Percentiles rank a stretch among this genome's conserved stretches.
These are phyloP conservation scores for Eupleurogrammus muticus DNA, from an alignment of 2,797 vertebrate genomes.

Conservation along the genomic window DNA sequence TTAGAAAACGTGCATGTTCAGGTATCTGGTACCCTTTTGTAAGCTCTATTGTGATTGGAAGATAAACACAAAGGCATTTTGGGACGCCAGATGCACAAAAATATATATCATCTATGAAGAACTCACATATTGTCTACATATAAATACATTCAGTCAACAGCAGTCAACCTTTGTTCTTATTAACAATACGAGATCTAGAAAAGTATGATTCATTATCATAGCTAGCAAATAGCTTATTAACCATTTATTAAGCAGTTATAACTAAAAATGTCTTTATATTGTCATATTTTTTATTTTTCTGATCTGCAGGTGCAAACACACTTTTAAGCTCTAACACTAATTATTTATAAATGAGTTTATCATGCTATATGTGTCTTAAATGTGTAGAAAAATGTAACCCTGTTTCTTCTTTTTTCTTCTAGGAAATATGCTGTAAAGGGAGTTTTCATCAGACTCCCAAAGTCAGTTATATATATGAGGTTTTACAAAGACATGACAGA, in stretches of 20 bases:
- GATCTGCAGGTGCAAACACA: not conserved
- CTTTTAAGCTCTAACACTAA: not conserved
- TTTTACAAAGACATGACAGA: not conserved
- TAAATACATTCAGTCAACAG: not conserved
- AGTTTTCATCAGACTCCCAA: not conserved
- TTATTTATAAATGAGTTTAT: not conserved
- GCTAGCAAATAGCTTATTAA: not conserved
- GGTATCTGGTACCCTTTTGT: not conserved
- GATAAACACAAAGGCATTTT: not conserved
- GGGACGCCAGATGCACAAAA: not conserved
- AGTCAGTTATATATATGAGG: not conserved
- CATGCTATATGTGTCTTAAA: not conserved
- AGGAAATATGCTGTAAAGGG: not conserved
- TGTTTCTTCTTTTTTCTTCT: too few species aligned
- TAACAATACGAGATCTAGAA: not conserved
- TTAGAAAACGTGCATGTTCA: not conserved
- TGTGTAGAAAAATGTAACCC: slow-evolving; percentile 2
- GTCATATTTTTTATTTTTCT: not conserved
- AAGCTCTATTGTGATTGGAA: not conserved
- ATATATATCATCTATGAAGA: too few species aligned
- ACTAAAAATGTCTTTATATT: not conserved
- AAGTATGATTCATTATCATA: not conserved
- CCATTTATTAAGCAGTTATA: not conserved
- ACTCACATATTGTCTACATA: too few species aligned
- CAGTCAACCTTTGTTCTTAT: not conserved